Conservation (phyloP, 1,140 invertebrate species). For the Periplaneta americana region DNA sequence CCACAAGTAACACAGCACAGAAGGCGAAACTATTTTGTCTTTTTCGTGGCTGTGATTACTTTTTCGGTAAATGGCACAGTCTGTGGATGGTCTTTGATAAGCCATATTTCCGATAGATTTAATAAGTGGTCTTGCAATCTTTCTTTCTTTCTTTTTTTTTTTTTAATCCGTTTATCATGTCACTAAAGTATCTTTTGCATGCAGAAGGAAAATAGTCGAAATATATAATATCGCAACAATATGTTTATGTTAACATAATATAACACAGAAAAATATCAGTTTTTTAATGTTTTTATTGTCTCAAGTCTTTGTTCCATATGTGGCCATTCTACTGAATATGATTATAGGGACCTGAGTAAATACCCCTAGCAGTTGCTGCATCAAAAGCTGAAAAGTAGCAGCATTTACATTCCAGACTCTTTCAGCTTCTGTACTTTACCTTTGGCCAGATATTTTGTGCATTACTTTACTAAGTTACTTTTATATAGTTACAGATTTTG, state of each 20-base stretch:
- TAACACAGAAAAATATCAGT: no score
- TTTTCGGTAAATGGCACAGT: background rate
- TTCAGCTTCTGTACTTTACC: background rate
- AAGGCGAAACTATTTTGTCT: slow-evolving; percentile 25
- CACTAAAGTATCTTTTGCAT: no score
- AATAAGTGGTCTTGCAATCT: background rate
- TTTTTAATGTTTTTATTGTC: no score
- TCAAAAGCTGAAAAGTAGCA: background rate
- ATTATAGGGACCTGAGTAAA: no score
- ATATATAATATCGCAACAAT: background rate
- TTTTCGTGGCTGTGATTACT: slow-evolving; percentile 26
- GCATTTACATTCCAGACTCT: background rate
- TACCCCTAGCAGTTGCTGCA: background rate
- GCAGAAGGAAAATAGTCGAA: no score
- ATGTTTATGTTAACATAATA: background rate
- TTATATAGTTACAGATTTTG: background rate
- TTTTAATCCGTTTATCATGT: no score
- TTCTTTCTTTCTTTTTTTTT: background rate
- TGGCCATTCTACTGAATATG: no score
- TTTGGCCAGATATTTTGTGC: background rate
- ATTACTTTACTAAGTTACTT: background rate
- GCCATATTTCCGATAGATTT: background rate
- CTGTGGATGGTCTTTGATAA: background rate
- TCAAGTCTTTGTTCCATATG: no score
- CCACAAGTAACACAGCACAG: slow-evolving; percentile 26